Conservation (phyloP, 2,797 vertebrate species). For the Onychomys arenicola region DNA sequence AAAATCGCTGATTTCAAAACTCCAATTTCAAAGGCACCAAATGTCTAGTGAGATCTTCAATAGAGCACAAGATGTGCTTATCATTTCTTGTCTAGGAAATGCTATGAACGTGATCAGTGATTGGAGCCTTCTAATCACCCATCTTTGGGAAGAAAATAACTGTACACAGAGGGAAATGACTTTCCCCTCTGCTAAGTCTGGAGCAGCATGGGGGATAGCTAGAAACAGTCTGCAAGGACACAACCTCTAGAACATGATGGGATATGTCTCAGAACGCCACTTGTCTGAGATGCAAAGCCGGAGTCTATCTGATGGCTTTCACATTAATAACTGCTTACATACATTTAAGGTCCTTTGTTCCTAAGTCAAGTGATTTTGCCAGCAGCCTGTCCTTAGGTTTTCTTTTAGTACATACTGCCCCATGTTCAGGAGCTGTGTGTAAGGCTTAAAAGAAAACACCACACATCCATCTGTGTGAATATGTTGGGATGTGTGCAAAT, state of each 20-base stretch:
- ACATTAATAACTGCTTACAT: background rate
- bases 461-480: background rate
- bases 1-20: slow-evolving; percentile 21
- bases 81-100: background rate
- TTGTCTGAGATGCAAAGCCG: background rate
- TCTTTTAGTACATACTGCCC: background rate
- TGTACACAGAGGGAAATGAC: background rate
- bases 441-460: background rate
- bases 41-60: slow-evolving; percentile 22
- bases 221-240: background rate
- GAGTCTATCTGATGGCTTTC: background rate
- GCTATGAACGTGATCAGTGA: background rate
- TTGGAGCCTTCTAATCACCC: background rate
- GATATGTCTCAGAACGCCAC: background rate
- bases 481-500: background rate
- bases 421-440: background rate
- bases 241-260: background rate
- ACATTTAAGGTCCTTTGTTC: background rate
- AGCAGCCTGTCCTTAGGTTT: background rate
- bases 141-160: background rate
- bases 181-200: background rate
- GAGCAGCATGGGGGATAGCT: too few relatives aligned
- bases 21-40: background rate
- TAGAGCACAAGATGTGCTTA: background rate
- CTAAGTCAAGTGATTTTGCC: background rate